Conservation (phyloP, 2,888 invertebrate genomes). For the Clanis bilineata region DNA sequence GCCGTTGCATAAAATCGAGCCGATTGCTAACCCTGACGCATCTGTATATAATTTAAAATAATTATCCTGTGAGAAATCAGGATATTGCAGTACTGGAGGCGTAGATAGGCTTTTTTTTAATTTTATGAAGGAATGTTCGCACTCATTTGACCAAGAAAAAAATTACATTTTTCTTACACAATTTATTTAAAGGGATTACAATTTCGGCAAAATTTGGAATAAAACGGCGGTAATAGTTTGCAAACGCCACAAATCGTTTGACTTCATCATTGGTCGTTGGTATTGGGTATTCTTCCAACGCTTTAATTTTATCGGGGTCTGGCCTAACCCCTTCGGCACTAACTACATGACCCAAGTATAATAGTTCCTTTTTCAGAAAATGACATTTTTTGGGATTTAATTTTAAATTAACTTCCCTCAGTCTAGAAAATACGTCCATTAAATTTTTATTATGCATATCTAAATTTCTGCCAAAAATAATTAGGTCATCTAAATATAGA, state of each 20-base stretch:
- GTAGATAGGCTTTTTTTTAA: no score
- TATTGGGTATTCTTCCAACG: background rate
- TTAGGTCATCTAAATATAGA: no score
- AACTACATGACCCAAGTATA: no score
- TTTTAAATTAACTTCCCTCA: no score
- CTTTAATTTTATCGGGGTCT: no score
- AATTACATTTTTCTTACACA: slow-evolving; percentile 20
- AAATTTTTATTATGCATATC: no score
- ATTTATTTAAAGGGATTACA: slow-evolving; percentile 21
- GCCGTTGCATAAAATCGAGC: background rate
- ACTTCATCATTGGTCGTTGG: slow-evolving; percentile 11
- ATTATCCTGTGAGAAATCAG: background rate
- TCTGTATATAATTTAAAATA: background rate
- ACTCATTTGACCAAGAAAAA: slow-evolving; percentile 15
- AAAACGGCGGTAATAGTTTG: slow-evolving; percentile 20
- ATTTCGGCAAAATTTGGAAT: slow-evolving; percentile 22
- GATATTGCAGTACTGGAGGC: background rate
- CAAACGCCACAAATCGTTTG: slow-evolving; percentile 13
- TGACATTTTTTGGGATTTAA: no score
- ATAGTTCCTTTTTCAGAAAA: no score
- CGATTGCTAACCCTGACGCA: background rate
- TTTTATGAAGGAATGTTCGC: slow-evolving; percentile 2
- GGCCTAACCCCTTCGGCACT: no score
- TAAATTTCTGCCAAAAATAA: no score
- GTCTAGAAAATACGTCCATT: no score